Evolutionary conservation across 2,797 vertebrate species (phyloP), one percentile per base, ranked within the genome.

Genomic region (Hipposideros larvatus): DNA sequence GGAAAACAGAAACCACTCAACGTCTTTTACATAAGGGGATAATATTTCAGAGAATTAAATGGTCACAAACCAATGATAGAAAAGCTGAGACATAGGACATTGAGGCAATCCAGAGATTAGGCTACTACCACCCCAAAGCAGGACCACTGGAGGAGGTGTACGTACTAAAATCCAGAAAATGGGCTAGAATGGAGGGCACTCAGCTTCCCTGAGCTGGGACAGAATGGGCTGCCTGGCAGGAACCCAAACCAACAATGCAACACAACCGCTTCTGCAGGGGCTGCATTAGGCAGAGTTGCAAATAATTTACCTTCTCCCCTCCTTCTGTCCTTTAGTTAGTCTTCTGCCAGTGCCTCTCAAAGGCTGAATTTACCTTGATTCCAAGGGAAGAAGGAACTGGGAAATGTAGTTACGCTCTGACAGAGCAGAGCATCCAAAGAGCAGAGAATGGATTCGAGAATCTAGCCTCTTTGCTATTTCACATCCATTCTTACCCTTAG

Each of bases 1-100:
- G 80, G 37, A 75, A 85, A 88, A 80, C n/a, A 93, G 65, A 95
- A 74, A 51, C 21, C 18, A 37, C 46, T 90, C 53, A 65, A 83
- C 15, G 15, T 66, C 65, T 93, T 87, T 95, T 24, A 89, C 61
- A 84, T 65, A 34, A 82, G 28, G 8, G 21, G 43, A 55, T 84
- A 77, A 83, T 87, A 70, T 65, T 90, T 57, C 26, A 46, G 37
- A 63, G 31, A 84, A 70, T 79, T 48, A 65, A 43, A 59, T 41
- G 34, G 16, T 87, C 71, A 92, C 63, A 63, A 37, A 63, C 65
- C 61, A 53, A 7, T 15, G 34, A 74, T 34, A 26, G 78, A 70
- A 87, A 83, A 90, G 16, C 94, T 57, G 41, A 93, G 48, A 88
- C 31, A 11, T 1, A 65, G 11, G 18, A 19, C 61, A 37, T 3